phyloP scores from a whole-genome alignment of 2,888 invertebrate genomes.

The Herminia tarsipennalis region DNA sequence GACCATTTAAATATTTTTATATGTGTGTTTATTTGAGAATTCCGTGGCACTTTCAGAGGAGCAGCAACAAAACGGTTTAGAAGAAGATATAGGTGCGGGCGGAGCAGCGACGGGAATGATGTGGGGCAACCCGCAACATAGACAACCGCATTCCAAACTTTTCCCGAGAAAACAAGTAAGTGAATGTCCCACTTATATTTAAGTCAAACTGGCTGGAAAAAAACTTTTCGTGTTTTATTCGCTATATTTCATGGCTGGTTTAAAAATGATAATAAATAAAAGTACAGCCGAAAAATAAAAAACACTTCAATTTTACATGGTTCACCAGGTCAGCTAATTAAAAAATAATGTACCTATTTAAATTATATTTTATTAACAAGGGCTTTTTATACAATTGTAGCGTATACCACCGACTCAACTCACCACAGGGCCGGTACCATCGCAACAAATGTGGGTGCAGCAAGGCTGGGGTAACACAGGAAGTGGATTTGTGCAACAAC shows the following conservation, averaged over 20 bases:
- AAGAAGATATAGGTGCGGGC: conserved; percentile 60
- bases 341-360: background rate
- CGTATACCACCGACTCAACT: conserved; percentile 56
- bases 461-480: conserved; percentile 65
- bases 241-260: too few relatives aligned
- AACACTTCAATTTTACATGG: too few relatives aligned
- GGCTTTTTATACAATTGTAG: conserved; percentile 30
- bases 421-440: conserved; percentile 21
- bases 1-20: too few relatives aligned
- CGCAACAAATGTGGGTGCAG: conserved; percentile 65
- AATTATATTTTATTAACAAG: background rate
- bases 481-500: conserved; percentile 49
- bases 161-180: conserved; percentile 69
- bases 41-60: conserved; percentile 64
- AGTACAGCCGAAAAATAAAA: too few relatives aligned
- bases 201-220: too few relatives aligned
- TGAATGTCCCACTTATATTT: too few relatives aligned
- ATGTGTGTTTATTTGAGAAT: too few relatives aligned
- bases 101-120: conserved; percentile 45
- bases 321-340: background rate
- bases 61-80: conserved; percentile 66
- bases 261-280: too few relatives aligned
- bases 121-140: conserved; percentile 52
- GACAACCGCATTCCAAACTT: conserved; percentile 68
- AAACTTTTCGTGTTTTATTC: too few relatives aligned